These are phyloP conservation scores for Pogoniulus pusillus DNA, from an alignment of 2,797 vertebrate genomes.

Conservation along the genomic window DNA sequence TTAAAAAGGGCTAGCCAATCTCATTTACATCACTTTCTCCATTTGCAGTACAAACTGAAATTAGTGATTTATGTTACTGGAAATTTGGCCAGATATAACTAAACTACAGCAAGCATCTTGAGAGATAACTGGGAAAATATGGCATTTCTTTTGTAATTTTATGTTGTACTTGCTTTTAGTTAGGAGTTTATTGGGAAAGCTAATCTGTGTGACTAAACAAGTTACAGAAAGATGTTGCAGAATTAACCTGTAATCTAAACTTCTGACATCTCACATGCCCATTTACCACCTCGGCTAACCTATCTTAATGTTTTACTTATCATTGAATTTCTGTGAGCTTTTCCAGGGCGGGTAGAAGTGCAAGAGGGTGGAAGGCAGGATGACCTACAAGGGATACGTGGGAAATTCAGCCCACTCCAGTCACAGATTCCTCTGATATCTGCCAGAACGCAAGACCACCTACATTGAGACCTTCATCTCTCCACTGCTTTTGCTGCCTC, in stretches of 20 bases:
- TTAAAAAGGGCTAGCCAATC: not conserved
- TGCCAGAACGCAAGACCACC: constrained; percentile 22
- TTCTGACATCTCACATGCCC: not conserved
- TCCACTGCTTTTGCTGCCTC: not conserved
- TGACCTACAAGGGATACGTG: not conserved
- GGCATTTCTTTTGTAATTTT: not conserved
- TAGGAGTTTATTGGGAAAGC: not conserved
- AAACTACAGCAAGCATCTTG: not conserved
- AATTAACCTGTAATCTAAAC: not conserved
- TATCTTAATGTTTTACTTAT: not conserved
- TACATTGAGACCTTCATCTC: not conserved
- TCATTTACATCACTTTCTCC: not conserved
- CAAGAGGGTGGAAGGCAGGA: not conserved
- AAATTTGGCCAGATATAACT: not conserved
- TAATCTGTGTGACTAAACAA: not conserved
- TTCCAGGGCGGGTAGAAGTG: not conserved
- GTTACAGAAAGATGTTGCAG: not conserved
- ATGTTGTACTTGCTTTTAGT: not conserved
- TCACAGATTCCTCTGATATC: constrained; percentile 1
- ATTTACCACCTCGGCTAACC: not conserved
- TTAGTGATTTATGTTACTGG: not conserved
- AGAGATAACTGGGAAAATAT: not conserved
- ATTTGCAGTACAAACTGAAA: not conserved
- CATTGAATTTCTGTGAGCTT: not conserved
- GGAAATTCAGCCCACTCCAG: not conserved